These are phyloP conservation scores for Limosa lapponica DNA, from an alignment of 2,797 vertebrate genomes.

Conservation along the genomic window DNA sequence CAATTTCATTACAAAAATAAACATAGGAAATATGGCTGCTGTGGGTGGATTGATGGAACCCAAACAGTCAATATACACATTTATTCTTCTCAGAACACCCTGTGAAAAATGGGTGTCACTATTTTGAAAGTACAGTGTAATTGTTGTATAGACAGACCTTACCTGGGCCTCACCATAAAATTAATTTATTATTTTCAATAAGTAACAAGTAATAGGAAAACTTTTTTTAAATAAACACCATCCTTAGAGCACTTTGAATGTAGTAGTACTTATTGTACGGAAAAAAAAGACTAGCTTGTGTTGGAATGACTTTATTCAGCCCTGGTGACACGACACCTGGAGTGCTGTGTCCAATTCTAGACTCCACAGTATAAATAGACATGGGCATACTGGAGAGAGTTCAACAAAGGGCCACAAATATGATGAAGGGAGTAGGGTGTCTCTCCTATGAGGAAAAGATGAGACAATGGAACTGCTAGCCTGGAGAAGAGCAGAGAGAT, in stretches of 20 bases:
- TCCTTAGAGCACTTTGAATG: neutral
- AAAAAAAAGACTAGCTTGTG: neutral
- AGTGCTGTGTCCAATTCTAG: neutral
- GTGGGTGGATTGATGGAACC: neutral
- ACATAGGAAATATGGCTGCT: neutral
- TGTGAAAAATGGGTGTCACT: neutral
- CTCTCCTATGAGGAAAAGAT: neutral
- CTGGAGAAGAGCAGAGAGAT: neutral
- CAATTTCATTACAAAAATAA: neutral
- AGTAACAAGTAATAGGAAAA: neutral
- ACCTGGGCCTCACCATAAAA: neutral
- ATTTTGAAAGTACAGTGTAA: neutral
- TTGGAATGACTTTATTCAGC: neutral
- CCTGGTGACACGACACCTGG: neutral
- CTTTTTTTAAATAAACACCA: neutral
- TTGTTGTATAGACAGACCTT: neutral
- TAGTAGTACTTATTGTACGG: neutral
- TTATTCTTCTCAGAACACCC: neutral
- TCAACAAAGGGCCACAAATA: rapidly evolving
- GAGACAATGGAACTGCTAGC: neutral
- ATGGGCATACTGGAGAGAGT: neutral
- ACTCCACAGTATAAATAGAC: neutral
- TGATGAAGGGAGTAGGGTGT: neutral
- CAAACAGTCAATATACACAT: neutral
- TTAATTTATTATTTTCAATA: neutral